Evolutionary conservation across 1,140 invertebrate genomes (phyloP).

Genomic region (Drosophila ananassae): DNA sequence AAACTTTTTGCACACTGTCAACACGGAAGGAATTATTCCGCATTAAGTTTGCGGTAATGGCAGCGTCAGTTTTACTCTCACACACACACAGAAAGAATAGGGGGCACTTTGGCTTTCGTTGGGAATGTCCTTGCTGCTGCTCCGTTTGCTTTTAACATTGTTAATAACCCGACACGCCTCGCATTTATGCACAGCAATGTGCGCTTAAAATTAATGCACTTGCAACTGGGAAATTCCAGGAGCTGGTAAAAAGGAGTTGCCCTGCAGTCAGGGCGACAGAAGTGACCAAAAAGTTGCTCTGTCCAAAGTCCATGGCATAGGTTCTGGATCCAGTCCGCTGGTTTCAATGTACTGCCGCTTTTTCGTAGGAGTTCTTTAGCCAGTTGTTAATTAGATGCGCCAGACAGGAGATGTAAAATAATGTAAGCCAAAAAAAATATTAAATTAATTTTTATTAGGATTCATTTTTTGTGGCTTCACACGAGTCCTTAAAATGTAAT

Average conservation of each 20-base stretch:
- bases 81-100: slow-evolving; percentile 7
- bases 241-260: not conserved
- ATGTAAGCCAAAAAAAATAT: not conserved
- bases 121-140: slow-evolving; percentile 48
- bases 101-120: slow-evolving; percentile 30
- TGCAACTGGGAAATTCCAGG: slow-evolving; percentile 37
- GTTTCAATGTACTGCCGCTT: slow-evolving; percentile 31
- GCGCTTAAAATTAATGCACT: slow-evolving; percentile 81
- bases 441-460: not conserved
- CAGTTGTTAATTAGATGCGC: slow-evolving; percentile 71
- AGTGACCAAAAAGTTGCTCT: slow-evolving; percentile 66
- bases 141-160: slow-evolving; percentile 76
- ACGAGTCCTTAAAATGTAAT: too few species aligned
- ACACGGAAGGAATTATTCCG: slow-evolving; percentile 81
- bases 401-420: not conserved
- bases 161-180: slow-evolving; percentile 79
- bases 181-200: slow-evolving; percentile 79
- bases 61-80: slow-evolving; percentile 42
- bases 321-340: slow-evolving; percentile 18
- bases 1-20: slow-evolving; percentile 80
- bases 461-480: not conserved
- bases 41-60: slow-evolving; percentile 81
- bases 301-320: slow-evolving; percentile 18
- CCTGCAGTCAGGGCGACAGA: slow-evolving; percentile 36
- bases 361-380: slow-evolving; percentile 18